These are phyloP conservation scores for Melieria crassipennis DNA, from an alignment of 2,888 invertebrate species.

Conservation along the genomic window DNA sequence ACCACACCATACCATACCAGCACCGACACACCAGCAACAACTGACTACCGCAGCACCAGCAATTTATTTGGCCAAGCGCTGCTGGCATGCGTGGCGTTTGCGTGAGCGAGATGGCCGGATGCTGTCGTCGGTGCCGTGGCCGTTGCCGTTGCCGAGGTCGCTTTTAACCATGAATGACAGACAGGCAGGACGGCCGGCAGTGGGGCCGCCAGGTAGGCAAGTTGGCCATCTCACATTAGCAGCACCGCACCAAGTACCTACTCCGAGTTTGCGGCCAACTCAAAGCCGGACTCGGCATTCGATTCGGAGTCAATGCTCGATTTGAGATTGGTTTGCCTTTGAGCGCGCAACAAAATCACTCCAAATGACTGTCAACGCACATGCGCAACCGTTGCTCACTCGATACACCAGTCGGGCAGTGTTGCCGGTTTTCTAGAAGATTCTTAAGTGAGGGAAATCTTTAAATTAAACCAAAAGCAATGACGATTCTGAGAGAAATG, in stretches of 20 bases:
- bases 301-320: neutral
- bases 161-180: neutral
- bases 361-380: slow-evolving; percentile 18
- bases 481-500: no score
- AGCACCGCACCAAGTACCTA: no score
- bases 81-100: neutral
- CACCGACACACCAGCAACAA: slow-evolving; percentile 22
- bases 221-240: slow-evolving; percentile 2
- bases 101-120: slow-evolving; percentile 31
- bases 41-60: slow-evolving; percentile 30
- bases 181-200: slow-evolving; percentile 1
- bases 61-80: slow-evolving; percentile 17
- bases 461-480: no score
- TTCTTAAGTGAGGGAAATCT: no score
- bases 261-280: no score
- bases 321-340: neutral
- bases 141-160: no score
- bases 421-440: no score
- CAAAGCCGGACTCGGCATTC: no score
- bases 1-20: no score
- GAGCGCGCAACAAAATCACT: slow-evolving; percentile 3
- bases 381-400: slow-evolving; percentile 18
- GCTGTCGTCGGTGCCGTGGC: neutral
- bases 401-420: no score
- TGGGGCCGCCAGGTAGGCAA: slow-evolving; percentile 6